Evolutionary conservation across 2,888 invertebrate genomes (phyloP).

Genomic region (Gari tellinella): DNA sequence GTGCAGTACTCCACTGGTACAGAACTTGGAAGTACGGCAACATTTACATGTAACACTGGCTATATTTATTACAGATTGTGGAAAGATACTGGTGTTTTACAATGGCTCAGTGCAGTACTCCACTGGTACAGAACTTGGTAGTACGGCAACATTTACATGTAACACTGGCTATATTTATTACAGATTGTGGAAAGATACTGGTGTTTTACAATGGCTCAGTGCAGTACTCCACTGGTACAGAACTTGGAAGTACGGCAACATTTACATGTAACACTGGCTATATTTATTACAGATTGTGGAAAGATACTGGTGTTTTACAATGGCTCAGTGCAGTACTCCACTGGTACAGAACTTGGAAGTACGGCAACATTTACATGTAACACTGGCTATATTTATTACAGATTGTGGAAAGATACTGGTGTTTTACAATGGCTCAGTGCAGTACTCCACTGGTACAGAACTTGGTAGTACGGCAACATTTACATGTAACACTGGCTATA

Average conservation of each 20-base stretch:
- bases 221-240: conserved; percentile 8
- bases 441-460: conserved; percentile 6
- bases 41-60: conserved; percentile 21
- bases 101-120: conserved; percentile 22
- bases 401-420: conserved; percentile 28
- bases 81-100: conserved; percentile 3
- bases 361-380: conserved; percentile 40
- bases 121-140: conserved; percentile 36
- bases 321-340: conserved; percentile 17
- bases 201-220: conserved; percentile 2
- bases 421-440: conserved; percentile 12
- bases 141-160: conserved; percentile 39
- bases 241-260: conserved; percentile 11
- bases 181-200: conserved; percentile 21
- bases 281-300: conserved; percentile 32
- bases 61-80: conserved; percentile 34
- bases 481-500: conserved; percentile 25
- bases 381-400: conserved; percentile 28
- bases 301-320: conserved; percentile 4
- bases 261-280: conserved; percentile 22
- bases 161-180: conserved; percentile 20
- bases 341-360: conserved; percentile 37
- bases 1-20: conserved; percentile 10
- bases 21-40: conserved; percentile 1
- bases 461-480: conserved; percentile 8